Evolutionary conservation across 2,888 invertebrate species (phyloP), one percentile per base, ranked within the genome.

Genomic region (Phyllotreta cruciferae): DNA sequence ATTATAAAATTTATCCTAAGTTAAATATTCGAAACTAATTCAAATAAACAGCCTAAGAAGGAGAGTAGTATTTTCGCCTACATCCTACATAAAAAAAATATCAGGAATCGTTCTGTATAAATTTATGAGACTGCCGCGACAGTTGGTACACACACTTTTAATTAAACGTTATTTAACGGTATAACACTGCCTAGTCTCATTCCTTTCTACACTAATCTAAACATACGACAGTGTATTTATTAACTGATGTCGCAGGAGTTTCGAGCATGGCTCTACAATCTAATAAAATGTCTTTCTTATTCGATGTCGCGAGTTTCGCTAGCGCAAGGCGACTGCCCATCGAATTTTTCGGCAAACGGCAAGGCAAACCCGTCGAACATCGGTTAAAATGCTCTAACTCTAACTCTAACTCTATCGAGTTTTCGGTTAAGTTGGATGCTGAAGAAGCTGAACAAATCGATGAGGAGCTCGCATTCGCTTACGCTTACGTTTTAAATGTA

Each of bases 131-230:
- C 34, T 42, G 60, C 64, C 62, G 64, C 64, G 64, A 66, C 60
- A 66, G 58, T 62, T 42, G 24, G 24, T 24, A 24, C 24, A 24
- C 24, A 55, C 44, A 61, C 45, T 44, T 10, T 11, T 13, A 7
- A 52, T 37, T 54, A 39, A 6, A 6, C 14, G 7, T 37, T 53
- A 14, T 24, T 14, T 63, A 57, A 79, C 80, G 77, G 80, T 81
- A 81, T 81, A 81, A 81, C 81, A 81, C 81, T 81, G 81, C 81
- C 80, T 78, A 76, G 74, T 76, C 74, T 76, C 77, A 76, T 76
- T 76, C 75, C 24, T 75, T 75, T 75, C 79, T 79, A 79, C 75
- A 76, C 80, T 80, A 80, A 74, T 79, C 80, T 81, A 81, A 78
- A 78, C 78, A 79, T 79, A 79, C 77, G 79, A 80, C 79, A 79